These are phyloP conservation scores for Phacellophora camtschatica DNA, from an alignment of 30 jellyfish, hydroid and myxozoan genomes.

Conservation along the genomic window DNA sequence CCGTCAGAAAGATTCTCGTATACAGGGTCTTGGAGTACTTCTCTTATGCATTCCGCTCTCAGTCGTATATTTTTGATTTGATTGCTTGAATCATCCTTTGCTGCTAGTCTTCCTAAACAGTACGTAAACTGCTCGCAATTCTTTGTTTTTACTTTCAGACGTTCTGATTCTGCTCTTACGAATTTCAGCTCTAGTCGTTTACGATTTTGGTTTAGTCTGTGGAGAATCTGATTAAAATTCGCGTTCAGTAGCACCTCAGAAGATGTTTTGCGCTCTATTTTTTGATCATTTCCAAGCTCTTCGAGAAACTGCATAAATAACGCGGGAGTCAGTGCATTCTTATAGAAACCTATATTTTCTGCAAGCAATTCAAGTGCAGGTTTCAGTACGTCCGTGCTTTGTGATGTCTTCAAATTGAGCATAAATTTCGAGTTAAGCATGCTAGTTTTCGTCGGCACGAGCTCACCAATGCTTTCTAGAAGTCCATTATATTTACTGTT, in stretches of 20 bases:
- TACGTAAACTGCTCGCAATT: not conserved
- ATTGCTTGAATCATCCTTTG: not conserved
- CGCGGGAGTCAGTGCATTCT: not conserved
- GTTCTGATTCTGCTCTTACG: conserved; percentile 1
- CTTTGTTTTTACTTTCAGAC: not conserved
- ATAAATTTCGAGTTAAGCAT: not conserved
- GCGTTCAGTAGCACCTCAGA: not conserved
- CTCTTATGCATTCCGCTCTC: conserved; percentile 14
- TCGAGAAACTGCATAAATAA: conserved; percentile 3
- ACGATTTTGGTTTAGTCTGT: not conserved
- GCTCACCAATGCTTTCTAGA: conserved; percentile 30
- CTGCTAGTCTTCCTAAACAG: conserved; percentile 22
- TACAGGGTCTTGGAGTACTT: not conserved
- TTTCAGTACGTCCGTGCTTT: not conserved
- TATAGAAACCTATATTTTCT: conserved; percentile 3
- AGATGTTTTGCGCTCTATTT: not conserved
- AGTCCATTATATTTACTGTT: conserved; percentile 45
- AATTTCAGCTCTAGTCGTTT: not conserved
- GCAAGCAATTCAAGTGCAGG: conserved; percentile 20
- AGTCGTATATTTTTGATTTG: conserved; percentile 10
- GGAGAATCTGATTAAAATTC: not conserved
- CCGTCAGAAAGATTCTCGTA: not conserved
- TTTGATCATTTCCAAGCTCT: not conserved
- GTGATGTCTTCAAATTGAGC: not conserved
- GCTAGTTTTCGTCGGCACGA: not conserved